Evolutionary conservation across 2,888 invertebrate genomes (phyloP).

Genomic region (Hofmannophila pseudospretella): DNA sequence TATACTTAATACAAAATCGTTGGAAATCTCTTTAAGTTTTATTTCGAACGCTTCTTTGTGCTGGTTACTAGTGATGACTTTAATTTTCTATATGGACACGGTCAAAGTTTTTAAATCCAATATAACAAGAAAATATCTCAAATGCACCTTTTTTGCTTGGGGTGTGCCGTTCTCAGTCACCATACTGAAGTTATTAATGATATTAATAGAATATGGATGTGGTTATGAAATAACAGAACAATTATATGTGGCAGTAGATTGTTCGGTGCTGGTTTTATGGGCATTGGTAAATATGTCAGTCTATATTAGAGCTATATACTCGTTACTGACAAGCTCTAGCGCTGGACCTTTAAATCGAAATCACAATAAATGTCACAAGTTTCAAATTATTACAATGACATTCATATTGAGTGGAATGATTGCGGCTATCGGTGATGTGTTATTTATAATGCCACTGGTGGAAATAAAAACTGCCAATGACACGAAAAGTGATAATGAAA

Average conservation of each 20-base stretch:
- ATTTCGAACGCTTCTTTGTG: neutral
- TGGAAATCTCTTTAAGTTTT: neutral
- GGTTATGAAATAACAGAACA: too few species aligned
- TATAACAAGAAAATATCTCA: neutral
- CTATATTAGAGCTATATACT: slow-evolving; percentile 1
- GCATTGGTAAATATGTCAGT: neutral
- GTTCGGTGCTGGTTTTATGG: neutral
- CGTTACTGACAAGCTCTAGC: neutral
- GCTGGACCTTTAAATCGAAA: too few species aligned
- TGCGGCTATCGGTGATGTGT: too few species aligned
- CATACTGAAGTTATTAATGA: too few species aligned
- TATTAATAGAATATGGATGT: too few species aligned
- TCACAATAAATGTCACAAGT: neutral
- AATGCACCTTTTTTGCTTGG: slow-evolving; percentile 2
- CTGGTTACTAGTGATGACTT: slow-evolving; percentile 1
- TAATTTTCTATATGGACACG: neutral
- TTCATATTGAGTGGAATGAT: neutral
- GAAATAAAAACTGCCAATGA: neutral
- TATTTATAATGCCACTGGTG: too few species aligned
- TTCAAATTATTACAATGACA: slow-evolving; percentile 1
- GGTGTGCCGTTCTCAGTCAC: neutral
- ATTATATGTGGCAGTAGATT: too few species aligned
- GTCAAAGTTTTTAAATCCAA: neutral
- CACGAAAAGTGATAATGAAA: neutral
- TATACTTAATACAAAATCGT: too few species aligned